Evolutionary conservation across 2,888 invertebrate genomes (phyloP), one percentile per base, ranked within the genome.

Genomic region (Adela reaumurella): DNA sequence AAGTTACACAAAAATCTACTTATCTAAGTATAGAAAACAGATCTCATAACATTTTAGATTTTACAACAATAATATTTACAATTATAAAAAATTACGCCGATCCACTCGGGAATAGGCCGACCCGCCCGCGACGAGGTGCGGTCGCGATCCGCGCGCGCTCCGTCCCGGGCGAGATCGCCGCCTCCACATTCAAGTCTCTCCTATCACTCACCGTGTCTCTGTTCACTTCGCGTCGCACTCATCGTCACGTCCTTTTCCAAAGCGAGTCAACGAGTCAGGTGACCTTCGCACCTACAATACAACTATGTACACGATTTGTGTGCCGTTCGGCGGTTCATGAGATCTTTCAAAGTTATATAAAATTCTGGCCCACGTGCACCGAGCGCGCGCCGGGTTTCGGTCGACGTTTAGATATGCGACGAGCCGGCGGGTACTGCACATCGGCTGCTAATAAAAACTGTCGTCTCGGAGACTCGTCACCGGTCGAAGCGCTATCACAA

Each of bases 301-400:
- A 18, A 46, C n/a, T 35, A 35, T 35, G 35, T 35, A 35, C 35
- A 35, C 11, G 14, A 35, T 35, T 35, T 35, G 28, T 35, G 11
- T 35, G 18, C 18, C 10, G 24, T 35, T 11, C 45, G 71, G 65
- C 68, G 69, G 67, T 64, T 63, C 57, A 59, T 71, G 74, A 74
- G 74, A 74, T 74, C 74, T 68, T 68, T 63, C 56, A 60, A 64
- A 67, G 67, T 64, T 69, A 68, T 63, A 68, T 43, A 43, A 35
- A 42, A 47, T 20, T 11, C 62, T 64, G 65, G 65, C 68, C 71
- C 58, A 58, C 35, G 14, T 14, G 14, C 3, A 35, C 35, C 14
- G 14, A 35, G 35, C 3, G 35, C 14, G 3, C 35, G 14, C 35
- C 14, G 6, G 14, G 35, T 35, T 35, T 35, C 10, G 10, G 5